Conservation (phyloP, 2,888 invertebrate genomes). For the Lycocerus yunnanus region DNA sequence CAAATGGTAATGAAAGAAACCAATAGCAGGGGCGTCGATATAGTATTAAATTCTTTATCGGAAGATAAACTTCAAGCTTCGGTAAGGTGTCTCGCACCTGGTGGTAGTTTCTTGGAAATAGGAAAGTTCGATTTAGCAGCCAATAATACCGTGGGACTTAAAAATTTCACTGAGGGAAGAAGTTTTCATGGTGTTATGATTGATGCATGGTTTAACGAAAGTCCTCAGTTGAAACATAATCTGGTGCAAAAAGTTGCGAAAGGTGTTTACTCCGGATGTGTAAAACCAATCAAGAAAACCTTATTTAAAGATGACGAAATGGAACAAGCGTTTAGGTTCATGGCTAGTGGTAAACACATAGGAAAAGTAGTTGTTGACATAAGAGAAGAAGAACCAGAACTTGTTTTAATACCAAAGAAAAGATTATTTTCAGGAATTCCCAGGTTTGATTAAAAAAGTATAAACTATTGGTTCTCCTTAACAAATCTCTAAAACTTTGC, state of each 20-base stretch:
- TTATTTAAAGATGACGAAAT: slow-evolving; percentile 68
- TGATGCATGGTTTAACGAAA: slow-evolving; percentile 64
- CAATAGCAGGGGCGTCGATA: slow-evolving; percentile 85
- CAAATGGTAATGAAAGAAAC: slow-evolving; percentile 80
- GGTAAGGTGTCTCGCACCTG: slow-evolving; percentile 62
- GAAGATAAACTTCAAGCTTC: slow-evolving; percentile 87
- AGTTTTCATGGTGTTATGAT: slow-evolving; percentile 80
- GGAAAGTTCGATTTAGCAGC: slow-evolving; percentile 81
- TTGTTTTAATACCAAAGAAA: slow-evolving; percentile 46
- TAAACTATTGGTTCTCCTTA: not conserved
- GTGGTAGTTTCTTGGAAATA: slow-evolving; percentile 81
- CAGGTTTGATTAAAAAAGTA: slow-evolving; percentile 27
- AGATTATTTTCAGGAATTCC: slow-evolving; percentile 32
- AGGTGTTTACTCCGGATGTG: slow-evolving; percentile 66
- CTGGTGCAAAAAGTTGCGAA: slow-evolving; percentile 55
- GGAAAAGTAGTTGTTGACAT: slow-evolving; percentile 67
- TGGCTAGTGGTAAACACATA: slow-evolving; percentile 76
- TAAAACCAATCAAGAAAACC: slow-evolving; percentile 70
- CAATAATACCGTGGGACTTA: slow-evolving; percentile 68
- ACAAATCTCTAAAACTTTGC: slow-evolving; percentile 4
- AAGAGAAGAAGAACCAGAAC: slow-evolving; percentile 47
- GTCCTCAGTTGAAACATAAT: slow-evolving; percentile 56
- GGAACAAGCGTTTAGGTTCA: slow-evolving; percentile 72
- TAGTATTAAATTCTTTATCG: slow-evolving; percentile 88
- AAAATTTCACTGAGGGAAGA: slow-evolving; percentile 71